These are phyloP conservation scores for Columba livia DNA, from an alignment of 2,113 vertebrate genomes.

Conservation along the genomic window DNA sequence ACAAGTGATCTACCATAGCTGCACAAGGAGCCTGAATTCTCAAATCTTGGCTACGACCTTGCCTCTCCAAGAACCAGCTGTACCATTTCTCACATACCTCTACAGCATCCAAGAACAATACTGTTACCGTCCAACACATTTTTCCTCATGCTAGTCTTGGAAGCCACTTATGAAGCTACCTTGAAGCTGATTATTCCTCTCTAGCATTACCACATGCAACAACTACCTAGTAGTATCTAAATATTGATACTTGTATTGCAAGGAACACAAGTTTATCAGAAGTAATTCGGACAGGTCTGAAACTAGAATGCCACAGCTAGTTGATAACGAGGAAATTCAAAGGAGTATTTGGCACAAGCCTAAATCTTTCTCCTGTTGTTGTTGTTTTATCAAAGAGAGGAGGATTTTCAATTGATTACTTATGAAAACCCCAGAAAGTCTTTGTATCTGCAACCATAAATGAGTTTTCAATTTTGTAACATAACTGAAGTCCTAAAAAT, in stretches of 20 bases:
- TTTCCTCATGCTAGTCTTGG: background rate
- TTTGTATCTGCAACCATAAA: background rate
- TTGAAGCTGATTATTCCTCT: background rate
- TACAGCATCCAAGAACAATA: background rate
- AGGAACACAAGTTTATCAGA: background rate
- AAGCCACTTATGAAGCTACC: background rate
- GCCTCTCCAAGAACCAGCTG: background rate
- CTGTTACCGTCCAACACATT: background rate
- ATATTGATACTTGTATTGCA: background rate
- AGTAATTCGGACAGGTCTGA: background rate
- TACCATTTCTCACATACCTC: background rate
- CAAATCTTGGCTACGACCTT: background rate
- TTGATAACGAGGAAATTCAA: background rate
- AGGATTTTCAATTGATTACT: background rate
- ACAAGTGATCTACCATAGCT: background rate
- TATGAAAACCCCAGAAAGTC: background rate
- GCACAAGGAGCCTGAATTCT: slow-evolving; percentile 12
- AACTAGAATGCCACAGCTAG: background rate
- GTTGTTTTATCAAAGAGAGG: background rate
- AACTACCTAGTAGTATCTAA: background rate
- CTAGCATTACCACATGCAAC: background rate
- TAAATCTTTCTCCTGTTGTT: background rate
- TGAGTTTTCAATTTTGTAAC: background rate
- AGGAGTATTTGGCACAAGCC: background rate
- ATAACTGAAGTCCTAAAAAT: background rate